phyloP scores from a whole-genome alignment of 2,113 vertebrate genomes.

The human (Homo sapiens) region DNA sequence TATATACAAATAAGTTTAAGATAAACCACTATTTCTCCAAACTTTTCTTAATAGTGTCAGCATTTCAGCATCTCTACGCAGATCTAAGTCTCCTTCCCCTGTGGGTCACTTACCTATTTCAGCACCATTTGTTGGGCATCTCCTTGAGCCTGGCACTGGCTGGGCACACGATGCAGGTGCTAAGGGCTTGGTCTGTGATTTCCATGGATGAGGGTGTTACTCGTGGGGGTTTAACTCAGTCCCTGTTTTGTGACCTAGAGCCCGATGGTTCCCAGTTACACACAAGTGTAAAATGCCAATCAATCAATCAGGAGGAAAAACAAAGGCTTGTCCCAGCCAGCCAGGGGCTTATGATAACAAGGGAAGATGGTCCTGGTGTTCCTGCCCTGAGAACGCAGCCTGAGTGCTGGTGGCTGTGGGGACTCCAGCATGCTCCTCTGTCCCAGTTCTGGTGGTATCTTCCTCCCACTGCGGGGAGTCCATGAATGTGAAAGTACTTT shows the following conservation, averaged over 20 bases:
- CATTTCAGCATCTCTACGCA: background rate
- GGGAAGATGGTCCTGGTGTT: fast-evolving
- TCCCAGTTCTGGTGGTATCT: background rate
- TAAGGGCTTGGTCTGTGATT: background rate
- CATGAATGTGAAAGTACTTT: background rate
- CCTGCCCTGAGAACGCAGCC: background rate
- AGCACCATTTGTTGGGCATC: background rate
- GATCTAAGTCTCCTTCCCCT: background rate
- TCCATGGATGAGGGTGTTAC: background rate
- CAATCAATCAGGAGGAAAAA: background rate
- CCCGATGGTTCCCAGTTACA: background rate
- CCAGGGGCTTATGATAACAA: background rate
- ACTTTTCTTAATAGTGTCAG: background rate
- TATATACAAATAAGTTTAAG: background rate
- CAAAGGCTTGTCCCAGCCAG: background rate
- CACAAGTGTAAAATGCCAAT: background rate
- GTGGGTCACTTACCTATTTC: background rate
- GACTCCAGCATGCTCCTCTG: fast-evolving
- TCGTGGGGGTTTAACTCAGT: no score
- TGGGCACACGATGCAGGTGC: background rate
- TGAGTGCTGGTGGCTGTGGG: background rate
- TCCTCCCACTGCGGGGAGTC: background rate
- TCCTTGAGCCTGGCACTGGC: background rate
- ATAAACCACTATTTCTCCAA: background rate
- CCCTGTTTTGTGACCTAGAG: background rate